Evolutionary conservation across 1,140 invertebrate species (phyloP), one percentile per base, ranked within the genome.

Genomic region (Belonocnema kinseyi): DNA sequence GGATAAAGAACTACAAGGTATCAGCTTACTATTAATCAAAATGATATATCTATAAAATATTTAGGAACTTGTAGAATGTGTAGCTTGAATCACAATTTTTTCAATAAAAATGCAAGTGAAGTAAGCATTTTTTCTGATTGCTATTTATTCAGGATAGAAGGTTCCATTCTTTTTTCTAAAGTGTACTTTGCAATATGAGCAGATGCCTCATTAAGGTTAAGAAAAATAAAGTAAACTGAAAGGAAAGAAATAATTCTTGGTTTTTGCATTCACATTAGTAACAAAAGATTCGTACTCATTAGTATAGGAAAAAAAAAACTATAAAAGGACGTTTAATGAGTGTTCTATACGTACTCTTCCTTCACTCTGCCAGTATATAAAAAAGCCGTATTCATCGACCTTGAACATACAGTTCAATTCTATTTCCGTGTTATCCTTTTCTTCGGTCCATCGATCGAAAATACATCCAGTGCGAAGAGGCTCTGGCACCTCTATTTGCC

Each of bases 311-410:
- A 21, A 73, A 21, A 73, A 21, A 53, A 73, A 46, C 7, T 26
- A 13, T 17, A n/a, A 50, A 16, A 21, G 33, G 16, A 72, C 6
- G 50, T 72, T 19, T 72, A 72, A 72, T 51, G 40, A 51, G 53
- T 21, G 53, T 80, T 46, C 46, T 73, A 72, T 71, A 87, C 93
- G 93, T 92, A 99, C 98, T 93, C 94, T 95, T 78, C 96, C 96
- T 82, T 99, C 98, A 88, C 97, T 98, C 91, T 99, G 99, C 98
- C 98, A 99, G 89, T 98, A 98, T 80, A 99, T 97, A 92, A 99
- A 99, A 93, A 99, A 99, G 61, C 98, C 98, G 93, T 97, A 98
- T 90, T 99, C 97, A 90, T 99, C 99, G 26, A 99, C 98, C 92
- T 97, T 97, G 89, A 99, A 98, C 75, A 95, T 89, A 85, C 97